These are phyloP conservation scores for Alectura lathami DNA, from an alignment of 2,113 vertebrate species.

Conservation along the genomic window DNA sequence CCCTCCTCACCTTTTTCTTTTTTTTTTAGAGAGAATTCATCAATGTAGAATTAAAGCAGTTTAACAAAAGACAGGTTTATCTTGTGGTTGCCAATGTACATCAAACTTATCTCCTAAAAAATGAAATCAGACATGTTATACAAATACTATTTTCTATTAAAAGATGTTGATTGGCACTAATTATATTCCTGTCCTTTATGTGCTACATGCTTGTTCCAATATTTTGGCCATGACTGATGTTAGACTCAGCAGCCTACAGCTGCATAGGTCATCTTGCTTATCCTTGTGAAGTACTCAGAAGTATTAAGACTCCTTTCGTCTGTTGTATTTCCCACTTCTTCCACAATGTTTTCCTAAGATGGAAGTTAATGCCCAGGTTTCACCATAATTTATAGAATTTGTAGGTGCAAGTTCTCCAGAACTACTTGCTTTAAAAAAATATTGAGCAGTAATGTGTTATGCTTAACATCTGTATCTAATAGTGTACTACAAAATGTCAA, in stretches of 20 bases:
- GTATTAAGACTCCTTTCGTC: not conserved
- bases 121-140: not conserved
- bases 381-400: not conserved
- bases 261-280: not conserved
- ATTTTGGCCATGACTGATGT: not conserved
- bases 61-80: rapidly evolving
- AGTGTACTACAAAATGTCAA: not conserved
- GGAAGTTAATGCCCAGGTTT: not conserved
- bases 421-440: not conserved
- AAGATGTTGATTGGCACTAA: not conserved
- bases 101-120: not conserved
- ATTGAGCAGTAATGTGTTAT: not conserved
- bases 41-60: not conserved
- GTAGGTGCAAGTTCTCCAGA: not conserved
- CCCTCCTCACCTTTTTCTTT: rapidly evolving
- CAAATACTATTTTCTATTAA: not conserved
- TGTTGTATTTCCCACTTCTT: not conserved
- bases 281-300: not conserved
- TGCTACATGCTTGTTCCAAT: not conserved
- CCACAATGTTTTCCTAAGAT: not conserved
- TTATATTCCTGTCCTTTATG: not conserved
- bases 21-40: not conserved
- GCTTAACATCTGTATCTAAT: not conserved
- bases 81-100: not conserved
- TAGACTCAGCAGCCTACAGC: not conserved